Conservation (phyloP, 2,113 vertebrate genomes). For the Oryzias javanicus region DNA sequence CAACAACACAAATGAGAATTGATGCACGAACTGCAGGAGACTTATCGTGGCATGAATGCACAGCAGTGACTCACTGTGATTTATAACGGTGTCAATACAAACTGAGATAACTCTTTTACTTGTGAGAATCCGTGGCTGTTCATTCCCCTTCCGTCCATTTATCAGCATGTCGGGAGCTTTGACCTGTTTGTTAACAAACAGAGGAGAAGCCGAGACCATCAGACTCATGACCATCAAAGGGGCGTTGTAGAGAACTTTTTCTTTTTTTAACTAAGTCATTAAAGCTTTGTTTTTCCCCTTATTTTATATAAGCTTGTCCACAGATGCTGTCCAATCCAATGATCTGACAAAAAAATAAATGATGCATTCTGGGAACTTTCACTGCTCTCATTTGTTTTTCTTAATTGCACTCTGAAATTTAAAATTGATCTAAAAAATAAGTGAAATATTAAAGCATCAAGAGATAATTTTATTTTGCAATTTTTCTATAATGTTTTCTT, state of each 20-base stretch:
- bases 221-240: background rate
- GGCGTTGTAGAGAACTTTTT: background rate
- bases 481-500: too few species aligned
- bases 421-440: too few species aligned
- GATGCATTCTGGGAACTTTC: too few species aligned
- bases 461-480: too few species aligned
- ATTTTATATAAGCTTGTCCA: too few species aligned
- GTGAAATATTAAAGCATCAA: too few species aligned
- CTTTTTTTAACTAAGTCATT: too few species aligned
- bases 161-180: constrained; percentile 9
- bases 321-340: too few species aligned
- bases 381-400: too few species aligned
- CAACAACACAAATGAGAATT: constrained; percentile 33
- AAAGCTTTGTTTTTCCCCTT: too few species aligned
- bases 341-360: too few species aligned
- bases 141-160: background rate
- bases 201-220: background rate
- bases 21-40: constrained; percentile 21
- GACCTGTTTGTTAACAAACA: background rate
- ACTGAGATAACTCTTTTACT: background rate
- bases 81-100: constrained; percentile 8
- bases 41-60: constrained; percentile 13
- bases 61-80: constrained; percentile 4
- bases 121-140: background rate
- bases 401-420: too few species aligned